phyloP scores from a whole-genome alignment of 2,888 invertebrate species.

The Drosophila ustulata region DNA sequence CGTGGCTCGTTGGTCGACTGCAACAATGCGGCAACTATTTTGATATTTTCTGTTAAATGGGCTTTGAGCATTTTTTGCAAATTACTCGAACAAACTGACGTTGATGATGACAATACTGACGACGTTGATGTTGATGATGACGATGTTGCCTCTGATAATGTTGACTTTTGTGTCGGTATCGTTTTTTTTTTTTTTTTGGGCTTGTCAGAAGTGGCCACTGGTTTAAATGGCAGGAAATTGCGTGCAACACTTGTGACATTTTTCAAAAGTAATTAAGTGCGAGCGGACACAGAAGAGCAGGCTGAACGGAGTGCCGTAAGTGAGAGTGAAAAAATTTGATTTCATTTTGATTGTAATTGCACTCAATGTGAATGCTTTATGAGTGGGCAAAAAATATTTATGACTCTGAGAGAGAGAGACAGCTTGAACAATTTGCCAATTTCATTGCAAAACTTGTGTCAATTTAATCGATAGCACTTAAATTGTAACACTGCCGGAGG shows the following conservation, averaged over 20 bases:
- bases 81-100: conserved; percentile 53
- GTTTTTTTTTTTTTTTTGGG: not conserved
- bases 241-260: conserved; percentile 50
- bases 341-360: conserved; percentile 49
- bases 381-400: not conserved
- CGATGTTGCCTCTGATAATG: conserved; percentile 15
- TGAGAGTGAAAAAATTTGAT: conserved; percentile 33
- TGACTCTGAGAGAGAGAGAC: not conserved
- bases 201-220: conserved; percentile 26
- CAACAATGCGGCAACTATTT: conserved; percentile 66
- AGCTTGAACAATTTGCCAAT: not conserved
- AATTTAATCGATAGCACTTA: conserved; percentile 14
- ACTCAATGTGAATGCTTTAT: conserved; percentile 3
- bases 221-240: conserved; percentile 30
- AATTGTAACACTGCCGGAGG: conserved; percentile 4
- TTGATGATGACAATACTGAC: conserved; percentile 28
- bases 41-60: conserved; percentile 54
- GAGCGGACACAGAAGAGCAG: conserved; percentile 1
- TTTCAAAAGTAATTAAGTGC: conserved; percentile 61
- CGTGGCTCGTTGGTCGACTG: conserved; percentile 27
- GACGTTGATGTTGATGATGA: conserved; percentile 13
- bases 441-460: conserved; percentile 7
- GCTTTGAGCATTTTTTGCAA: conserved; percentile 35
- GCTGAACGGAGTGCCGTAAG: not conserved
- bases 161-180: conserved; percentile 24